These are phyloP conservation scores for Ganaspis sp. DNA, from an alignment of 1,140 invertebrate genomes.

Conservation along the genomic window DNA sequence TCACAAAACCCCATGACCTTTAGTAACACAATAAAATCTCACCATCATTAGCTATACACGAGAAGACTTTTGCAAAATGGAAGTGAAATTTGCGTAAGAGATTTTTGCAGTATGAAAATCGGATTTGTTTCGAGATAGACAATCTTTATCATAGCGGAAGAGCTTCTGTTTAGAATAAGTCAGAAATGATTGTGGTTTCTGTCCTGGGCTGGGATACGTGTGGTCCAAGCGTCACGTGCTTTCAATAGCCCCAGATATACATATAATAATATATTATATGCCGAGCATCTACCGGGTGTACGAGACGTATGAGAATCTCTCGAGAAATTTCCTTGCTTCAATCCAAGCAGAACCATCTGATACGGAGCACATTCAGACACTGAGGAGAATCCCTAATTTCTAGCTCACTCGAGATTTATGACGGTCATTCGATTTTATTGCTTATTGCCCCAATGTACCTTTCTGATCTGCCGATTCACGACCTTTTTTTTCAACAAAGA, in stretches of 20 bases:
- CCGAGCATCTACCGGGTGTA: constrained; percentile 39
- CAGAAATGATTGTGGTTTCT: constrained; percentile 69
- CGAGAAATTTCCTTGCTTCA: not conserved
- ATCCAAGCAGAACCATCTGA: constrained; percentile 19
- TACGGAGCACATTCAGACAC: not conserved
- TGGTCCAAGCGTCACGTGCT: constrained; percentile 66
- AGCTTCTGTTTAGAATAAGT: constrained; percentile 69
- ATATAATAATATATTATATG: constrained; percentile 66
- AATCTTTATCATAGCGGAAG: constrained; percentile 52
- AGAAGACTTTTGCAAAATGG: no score
- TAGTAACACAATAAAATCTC: no score
- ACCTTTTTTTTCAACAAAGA: not conserved
- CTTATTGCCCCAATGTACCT: constrained; percentile 49
- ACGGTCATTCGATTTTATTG: constrained; percentile 62
- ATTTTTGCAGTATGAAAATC: constrained; percentile 41
- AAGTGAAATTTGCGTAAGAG: not conserved
- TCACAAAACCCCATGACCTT: no score
- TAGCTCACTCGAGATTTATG: constrained; percentile 56
- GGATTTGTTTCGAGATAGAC: constrained; percentile 50
- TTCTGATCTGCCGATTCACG: constrained; percentile 8
- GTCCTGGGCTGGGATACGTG: constrained; percentile 55
- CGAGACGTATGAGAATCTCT: constrained; percentile 36
- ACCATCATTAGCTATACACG: no score
- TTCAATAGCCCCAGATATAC: constrained; percentile 64
- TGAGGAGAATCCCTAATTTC: constrained; percentile 20